Evolutionary conservation across 2,888 invertebrate genomes (phyloP).

Genomic region (Calephelis perditalis): DNA sequence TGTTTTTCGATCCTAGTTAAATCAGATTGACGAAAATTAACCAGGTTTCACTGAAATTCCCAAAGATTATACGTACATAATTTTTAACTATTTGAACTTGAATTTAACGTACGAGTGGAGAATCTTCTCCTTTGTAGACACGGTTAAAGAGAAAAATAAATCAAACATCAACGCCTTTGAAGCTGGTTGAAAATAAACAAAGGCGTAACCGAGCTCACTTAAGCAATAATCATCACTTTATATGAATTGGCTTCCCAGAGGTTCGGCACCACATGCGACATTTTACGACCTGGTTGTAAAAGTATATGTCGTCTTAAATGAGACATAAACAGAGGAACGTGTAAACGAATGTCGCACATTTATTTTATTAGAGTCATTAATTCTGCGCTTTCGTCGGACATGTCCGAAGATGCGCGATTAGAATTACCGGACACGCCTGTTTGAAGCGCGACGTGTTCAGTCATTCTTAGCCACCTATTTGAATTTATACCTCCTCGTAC

Average conservation of each 20-base stretch:
- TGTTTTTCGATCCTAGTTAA: no score
- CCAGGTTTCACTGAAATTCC: no score
- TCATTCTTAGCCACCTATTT: no score
- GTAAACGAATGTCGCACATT: constrained; percentile 75
- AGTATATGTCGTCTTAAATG: constrained; percentile 75
- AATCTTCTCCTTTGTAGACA: no score
- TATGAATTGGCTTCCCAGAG: constrained; percentile 22
- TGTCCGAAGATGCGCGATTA: constrained; percentile 8
- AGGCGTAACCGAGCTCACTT: background rate
- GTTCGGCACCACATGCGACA: constrained; percentile 55
- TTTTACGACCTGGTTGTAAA: constrained; percentile 68
- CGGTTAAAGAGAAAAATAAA: no score
- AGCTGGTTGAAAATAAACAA: constrained; percentile 3
- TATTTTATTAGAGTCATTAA: constrained; percentile 74
- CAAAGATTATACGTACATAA: no score
- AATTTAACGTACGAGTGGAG: no score
- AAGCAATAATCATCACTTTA: constrained; percentile 11
- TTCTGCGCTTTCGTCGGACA: constrained; percentile 58
- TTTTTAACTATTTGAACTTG: no score
- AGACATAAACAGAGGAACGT: constrained; percentile 74
- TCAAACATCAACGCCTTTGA: no score
- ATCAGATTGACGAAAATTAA: no score
- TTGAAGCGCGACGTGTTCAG: no score
- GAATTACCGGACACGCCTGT: constrained; percentile 3
- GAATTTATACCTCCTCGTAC: no score